Evolutionary conservation across 1,140 invertebrate species (phyloP).

Genomic region (Diabrotica undecimpunctata): DNA sequence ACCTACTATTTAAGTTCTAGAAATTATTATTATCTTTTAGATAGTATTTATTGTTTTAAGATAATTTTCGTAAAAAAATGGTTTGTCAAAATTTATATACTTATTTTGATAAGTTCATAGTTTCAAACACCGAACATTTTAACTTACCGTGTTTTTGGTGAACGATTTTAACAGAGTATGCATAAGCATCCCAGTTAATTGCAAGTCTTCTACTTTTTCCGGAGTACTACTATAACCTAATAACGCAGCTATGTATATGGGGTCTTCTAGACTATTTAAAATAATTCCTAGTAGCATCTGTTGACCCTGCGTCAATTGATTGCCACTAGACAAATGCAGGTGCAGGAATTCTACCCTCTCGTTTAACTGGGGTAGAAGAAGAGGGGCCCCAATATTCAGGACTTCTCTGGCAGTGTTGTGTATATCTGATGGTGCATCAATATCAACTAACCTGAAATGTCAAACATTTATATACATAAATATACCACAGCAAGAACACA

Average conservation of each 20-base stretch:
- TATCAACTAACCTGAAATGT: constrained; percentile 55
- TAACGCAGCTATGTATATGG: constrained; percentile 56
- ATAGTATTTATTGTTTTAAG: no score
- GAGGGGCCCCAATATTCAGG: constrained; percentile 56
- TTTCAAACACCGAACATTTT: no score
- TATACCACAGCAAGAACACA: no score
- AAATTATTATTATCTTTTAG: no score
- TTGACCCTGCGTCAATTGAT: constrained; percentile 58
- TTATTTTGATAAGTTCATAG: no score
- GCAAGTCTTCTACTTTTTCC: constrained; percentile 45
- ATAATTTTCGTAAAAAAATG: no score
- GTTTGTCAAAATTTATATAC: no score
- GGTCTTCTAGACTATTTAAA: constrained; percentile 61
- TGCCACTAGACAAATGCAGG: constrained; percentile 56
- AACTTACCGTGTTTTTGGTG: constrained; percentile 53
- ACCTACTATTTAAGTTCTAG: no score
- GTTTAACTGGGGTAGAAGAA: constrained; percentile 58
- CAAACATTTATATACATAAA: not conserved
- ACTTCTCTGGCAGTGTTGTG: constrained; percentile 57
- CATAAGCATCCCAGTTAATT: constrained; percentile 55
- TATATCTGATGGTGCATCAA: constrained; percentile 53
- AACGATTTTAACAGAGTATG: constrained; percentile 57
- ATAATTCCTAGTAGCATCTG: constrained; percentile 61
- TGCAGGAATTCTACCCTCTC: constrained; percentile 60
- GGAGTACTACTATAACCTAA: constrained; percentile 49